Evolutionary conservation across 2,113 vertebrate species (phyloP), one percentile per base, ranked within the genome.

Genomic region (Acrocephalus arundinaceus): DNA sequence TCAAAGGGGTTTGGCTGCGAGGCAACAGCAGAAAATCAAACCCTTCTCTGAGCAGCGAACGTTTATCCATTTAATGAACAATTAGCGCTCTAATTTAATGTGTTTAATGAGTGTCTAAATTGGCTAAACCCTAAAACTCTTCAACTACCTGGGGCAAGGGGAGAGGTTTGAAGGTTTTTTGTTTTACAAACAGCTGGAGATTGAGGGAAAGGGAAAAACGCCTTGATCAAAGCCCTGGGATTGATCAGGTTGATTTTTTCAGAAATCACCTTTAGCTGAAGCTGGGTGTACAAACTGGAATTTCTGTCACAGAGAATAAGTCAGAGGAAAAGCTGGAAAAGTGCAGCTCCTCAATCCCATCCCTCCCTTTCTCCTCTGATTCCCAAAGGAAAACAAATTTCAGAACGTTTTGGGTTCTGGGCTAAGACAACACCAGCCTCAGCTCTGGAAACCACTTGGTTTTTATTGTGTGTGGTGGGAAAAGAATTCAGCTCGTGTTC

Each of bases 1-100:
- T 48, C 83, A 35, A 35, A 35, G 35, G 35, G 35, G 35, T 35
- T 35, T 35, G 35, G 35, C 35, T 79, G 48, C 67, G 84, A 97
- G 95, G 65, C 74, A 45, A 58, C 18, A 39, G 57, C 58, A 97
- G 72, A 90, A 95, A 96, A 80, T 77, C 6, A 46, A 89, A 85
- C 66, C 21, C 55, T 96, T 39, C 71, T 63, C 3, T 35, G 35
- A 35, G 35, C 35, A 35, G 35, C 35, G 89, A 93, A 94, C 62
- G 4, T 65, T 89, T 66, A 15, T 45, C 6, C 8, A 20, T 15
- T 75, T n/a, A 76, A 90, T 51, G 86, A 95, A 87, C 33, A 35
- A 35, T 35, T 37, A 54, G n/a, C 25, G 87, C 49, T 73, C n/a
- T 73, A 27, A 52, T 63, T 90, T 22, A 37, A 68, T 22, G 49